Conservation (phyloP, 1,140 invertebrate genomes). For the Mamestra configurata region DNA sequence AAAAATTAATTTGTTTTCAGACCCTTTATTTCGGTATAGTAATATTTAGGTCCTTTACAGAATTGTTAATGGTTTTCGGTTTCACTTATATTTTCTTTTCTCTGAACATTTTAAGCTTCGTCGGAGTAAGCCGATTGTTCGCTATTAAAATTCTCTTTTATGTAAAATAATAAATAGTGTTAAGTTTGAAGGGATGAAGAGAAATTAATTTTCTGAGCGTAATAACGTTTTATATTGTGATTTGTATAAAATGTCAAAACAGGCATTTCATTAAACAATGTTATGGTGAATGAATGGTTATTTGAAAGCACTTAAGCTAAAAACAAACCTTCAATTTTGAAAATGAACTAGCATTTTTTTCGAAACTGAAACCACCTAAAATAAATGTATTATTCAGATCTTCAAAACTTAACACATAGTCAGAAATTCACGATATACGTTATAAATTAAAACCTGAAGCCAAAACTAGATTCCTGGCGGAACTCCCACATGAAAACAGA, state of each 20-base stretch:
- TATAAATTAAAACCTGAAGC: conserved; percentile 18
- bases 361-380: no score
- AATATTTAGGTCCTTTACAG: background rate
- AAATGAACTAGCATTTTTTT: background rate
- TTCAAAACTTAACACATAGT: background rate
- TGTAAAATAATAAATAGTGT: conserved; percentile 25
- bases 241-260: conserved; percentile 13
- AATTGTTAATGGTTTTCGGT: conserved; percentile 41
- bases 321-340: background rate
- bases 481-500: conserved; percentile 73
- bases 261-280: background rate
- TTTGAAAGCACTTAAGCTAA: background rate
- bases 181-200: conserved; percentile 9
- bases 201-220: conserved; percentile 18
- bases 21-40: conserved; percentile 32
- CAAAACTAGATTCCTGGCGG: conserved; percentile 36
- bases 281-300: background rate
- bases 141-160: conserved; percentile 29
- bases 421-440: conserved; percentile 3
- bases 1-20: conserved; percentile 36
- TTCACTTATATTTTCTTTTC: conserved; percentile 31
- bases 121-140: conserved; percentile 28
- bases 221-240: background rate
- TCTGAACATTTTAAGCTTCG: conserved; percentile 1
- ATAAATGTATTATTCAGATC: background rate